Evolutionary conservation across 2,888 invertebrate species (phyloP).

Genomic region (Orchesella flavescens): DNA sequence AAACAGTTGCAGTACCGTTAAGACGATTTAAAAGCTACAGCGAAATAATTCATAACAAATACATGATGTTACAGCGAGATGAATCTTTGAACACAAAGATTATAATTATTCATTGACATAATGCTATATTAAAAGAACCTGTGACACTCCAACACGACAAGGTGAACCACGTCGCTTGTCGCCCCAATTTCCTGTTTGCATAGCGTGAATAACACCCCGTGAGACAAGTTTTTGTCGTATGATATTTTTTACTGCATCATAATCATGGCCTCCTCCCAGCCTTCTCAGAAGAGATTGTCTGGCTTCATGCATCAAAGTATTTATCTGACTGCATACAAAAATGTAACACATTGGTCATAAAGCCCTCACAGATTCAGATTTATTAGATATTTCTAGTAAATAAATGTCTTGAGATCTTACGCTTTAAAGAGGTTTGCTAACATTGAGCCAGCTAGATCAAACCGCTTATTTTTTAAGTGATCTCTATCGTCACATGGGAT

Average conservation of each 20-base stretch:
- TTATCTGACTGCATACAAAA: conserved; percentile 75
- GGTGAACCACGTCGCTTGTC: conserved; percentile 80
- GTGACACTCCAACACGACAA: conserved; percentile 78
- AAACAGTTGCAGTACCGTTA: conserved; percentile 79
- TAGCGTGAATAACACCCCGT: conserved; percentile 78
- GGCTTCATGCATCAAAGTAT: conserved; percentile 77
- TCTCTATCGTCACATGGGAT: conserved; percentile 98
- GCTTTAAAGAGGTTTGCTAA: conserved; percentile 90
- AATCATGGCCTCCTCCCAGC: conserved; percentile 78
- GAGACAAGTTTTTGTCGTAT: conserved; percentile 77
- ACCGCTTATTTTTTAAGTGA: conserved; percentile 99
- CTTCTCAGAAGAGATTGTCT: conserved; percentile 78
- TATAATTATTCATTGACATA: neutral
- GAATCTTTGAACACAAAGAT: conserved; percentile 7
- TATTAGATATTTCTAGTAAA: neutral
- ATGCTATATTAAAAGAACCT: conserved; percentile 76
- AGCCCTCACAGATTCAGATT: no score
- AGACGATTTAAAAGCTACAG: conserved; percentile 78
- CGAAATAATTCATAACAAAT: no score
- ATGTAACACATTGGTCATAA: conserved; percentile 23
- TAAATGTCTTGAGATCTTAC: neutral
- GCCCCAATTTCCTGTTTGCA: conserved; percentile 81
- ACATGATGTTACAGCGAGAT: no score
- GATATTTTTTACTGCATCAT: conserved; percentile 78
- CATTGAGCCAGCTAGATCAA: conserved; percentile 97